Evolutionary conservation across 1,140 invertebrate species (phyloP).

Genomic region (Phymorhynchus buccinoides): DNA sequence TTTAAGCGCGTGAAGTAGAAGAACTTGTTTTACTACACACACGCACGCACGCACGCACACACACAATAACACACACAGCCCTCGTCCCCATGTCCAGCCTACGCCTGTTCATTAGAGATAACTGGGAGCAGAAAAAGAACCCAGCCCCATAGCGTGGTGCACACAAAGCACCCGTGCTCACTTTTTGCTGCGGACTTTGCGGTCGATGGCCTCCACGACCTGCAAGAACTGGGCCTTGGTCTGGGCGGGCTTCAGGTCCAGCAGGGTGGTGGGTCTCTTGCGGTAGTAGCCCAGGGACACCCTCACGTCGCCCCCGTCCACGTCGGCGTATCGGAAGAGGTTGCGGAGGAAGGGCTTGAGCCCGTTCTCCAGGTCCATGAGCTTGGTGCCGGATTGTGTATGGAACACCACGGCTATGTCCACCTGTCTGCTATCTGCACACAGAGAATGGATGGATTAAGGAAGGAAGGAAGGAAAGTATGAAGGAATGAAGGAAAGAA

Average conservation of each 20-base stretch:
- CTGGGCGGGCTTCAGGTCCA: constrained; percentile 57
- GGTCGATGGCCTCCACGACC: constrained; percentile 24
- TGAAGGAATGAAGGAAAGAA: background rate
- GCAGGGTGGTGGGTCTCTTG: constrained; percentile 54
- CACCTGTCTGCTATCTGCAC: constrained; percentile 50
- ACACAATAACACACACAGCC: too few relatives aligned
- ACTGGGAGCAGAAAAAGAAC: too few relatives aligned
- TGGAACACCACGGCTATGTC: constrained; percentile 57
- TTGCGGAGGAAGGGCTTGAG: constrained; percentile 53
- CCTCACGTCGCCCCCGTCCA: constrained; percentile 55
- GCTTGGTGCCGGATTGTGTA: constrained; percentile 40
- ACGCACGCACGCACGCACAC: too few relatives aligned
- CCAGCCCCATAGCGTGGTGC: too few relatives aligned
- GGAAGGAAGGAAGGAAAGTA: background rate
- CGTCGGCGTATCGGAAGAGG: constrained; percentile 52
- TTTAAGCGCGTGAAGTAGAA: too few relatives aligned
- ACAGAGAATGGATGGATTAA: background rate
- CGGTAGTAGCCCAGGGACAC: constrained; percentile 58
- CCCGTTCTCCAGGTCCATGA: constrained; percentile 44
- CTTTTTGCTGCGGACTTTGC: constrained; percentile 22
- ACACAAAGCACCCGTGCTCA: background rate
- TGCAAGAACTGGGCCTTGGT: constrained; percentile 29
- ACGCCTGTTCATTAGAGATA: too few relatives aligned
- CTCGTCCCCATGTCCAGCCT: too few relatives aligned
- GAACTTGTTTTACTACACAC: too few relatives aligned